Evolutionary conservation across 2,797 vertebrate genomes (phyloP).

Genomic region (Malurus leucopterus): DNA sequence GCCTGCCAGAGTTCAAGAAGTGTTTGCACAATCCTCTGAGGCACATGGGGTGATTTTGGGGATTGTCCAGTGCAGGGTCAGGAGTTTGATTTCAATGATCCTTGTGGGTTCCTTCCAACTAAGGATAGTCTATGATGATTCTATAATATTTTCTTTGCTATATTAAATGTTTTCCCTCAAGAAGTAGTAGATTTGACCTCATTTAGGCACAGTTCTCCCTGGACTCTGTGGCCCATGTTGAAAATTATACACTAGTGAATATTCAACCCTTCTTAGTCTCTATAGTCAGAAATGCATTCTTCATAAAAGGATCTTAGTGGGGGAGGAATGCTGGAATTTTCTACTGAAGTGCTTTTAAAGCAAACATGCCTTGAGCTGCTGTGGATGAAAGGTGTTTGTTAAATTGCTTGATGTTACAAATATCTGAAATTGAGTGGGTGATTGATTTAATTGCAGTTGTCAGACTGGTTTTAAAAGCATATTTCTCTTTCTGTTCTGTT

Average conservation of each 20-base stretch:
- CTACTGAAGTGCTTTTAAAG: conserved; percentile 32
- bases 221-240: background rate
- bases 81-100: background rate
- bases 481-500: conserved; percentile 29
- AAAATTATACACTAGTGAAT: conserved; percentile 4
- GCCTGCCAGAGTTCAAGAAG: background rate
- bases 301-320: background rate
- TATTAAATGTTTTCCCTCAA: background rate
- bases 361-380: conserved; percentile 23
- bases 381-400: conserved; percentile 47
- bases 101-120: background rate
- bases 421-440: conserved; percentile 29
- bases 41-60: background rate
- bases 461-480: conserved; percentile 27
- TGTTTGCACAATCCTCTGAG: background rate
- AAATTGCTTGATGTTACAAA: conserved; percentile 46
- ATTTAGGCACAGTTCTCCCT: background rate
- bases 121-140: background rate
- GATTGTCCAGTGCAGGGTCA: background rate
- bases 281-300: background rate
- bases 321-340: conserved; percentile 33
- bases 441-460: conserved; percentile 54
- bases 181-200: background rate
- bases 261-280: background rate
- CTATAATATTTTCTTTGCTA: background rate